Evolutionary conservation across 2,113 vertebrate genomes (phyloP).

Genomic region (Cacatua alba): DNA sequence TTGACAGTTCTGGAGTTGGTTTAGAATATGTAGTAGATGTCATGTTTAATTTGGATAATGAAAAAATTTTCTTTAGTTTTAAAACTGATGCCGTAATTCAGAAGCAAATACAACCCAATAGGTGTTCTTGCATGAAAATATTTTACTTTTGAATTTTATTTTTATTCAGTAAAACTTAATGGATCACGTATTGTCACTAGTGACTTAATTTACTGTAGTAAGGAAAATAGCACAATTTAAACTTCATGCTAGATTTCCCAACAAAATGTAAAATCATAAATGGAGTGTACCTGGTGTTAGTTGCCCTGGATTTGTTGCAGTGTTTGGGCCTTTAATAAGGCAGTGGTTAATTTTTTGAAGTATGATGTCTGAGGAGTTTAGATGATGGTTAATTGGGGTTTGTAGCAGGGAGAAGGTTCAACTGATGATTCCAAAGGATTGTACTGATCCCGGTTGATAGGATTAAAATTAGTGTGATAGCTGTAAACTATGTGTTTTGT

Average conservation of each 20-base stretch:
- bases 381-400: background rate
- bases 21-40: background rate
- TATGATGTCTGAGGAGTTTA: background rate
- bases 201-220: background rate
- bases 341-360: background rate
- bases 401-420: background rate
- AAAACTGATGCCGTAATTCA: background rate
- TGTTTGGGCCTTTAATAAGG: background rate
- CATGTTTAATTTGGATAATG: background rate
- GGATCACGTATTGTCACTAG: background rate
- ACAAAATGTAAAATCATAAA: background rate
- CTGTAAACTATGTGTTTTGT: conserved; percentile 39
- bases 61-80: background rate
- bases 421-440: conserved; percentile 25
- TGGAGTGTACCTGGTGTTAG: background rate
- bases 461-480: background rate
- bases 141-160: background rate
- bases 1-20: background rate
- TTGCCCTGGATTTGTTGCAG: background rate
- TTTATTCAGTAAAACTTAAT: background rate
- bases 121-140: background rate
- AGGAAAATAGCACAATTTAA: background rate
- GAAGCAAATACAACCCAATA: background rate
- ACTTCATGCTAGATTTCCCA: background rate
- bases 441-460: background rate